These are phyloP conservation scores for Butastur rufipennis DNA, from an alignment of 2,113 vertebrate species.

Conservation along the genomic window DNA sequence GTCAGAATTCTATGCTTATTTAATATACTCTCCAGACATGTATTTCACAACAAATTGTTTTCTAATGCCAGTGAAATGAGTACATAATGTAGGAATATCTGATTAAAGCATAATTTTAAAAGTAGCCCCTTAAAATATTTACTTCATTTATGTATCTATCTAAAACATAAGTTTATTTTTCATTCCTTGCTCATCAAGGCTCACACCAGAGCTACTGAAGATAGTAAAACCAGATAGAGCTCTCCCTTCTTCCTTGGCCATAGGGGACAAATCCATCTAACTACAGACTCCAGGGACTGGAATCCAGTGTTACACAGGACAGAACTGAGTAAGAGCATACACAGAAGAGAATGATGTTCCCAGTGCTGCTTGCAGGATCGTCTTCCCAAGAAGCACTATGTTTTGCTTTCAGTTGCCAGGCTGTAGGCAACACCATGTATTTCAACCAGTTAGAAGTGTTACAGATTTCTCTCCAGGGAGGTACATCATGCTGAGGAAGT, in stretches of 20 bases:
- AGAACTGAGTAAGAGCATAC: neutral
- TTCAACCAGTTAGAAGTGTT: neutral
- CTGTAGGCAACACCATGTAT: neutral
- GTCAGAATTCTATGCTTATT: neutral
- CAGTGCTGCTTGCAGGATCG: neutral
- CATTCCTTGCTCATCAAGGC: neutral
- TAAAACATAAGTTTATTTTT: neutral
- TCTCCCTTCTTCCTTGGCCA: neutral
- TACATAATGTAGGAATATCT: neutral
- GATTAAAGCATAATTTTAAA: neutral
- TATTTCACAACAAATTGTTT: neutral
- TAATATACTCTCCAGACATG: neutral
- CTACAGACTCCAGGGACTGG: neutral
- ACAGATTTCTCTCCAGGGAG: neutral
- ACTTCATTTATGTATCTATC: neutral
- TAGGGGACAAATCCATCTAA: neutral
- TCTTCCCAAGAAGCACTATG: neutral
- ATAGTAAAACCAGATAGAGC: neutral
- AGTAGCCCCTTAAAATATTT: neutral
- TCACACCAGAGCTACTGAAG: neutral
- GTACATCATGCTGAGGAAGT: neutral
- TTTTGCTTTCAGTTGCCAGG: neutral
- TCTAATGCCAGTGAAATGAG: neutral
- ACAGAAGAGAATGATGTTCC: neutral
- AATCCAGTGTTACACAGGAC: neutral